Conservation (phyloP, 2,888 invertebrate species). For the Leptinotarsa haldemani region DNA sequence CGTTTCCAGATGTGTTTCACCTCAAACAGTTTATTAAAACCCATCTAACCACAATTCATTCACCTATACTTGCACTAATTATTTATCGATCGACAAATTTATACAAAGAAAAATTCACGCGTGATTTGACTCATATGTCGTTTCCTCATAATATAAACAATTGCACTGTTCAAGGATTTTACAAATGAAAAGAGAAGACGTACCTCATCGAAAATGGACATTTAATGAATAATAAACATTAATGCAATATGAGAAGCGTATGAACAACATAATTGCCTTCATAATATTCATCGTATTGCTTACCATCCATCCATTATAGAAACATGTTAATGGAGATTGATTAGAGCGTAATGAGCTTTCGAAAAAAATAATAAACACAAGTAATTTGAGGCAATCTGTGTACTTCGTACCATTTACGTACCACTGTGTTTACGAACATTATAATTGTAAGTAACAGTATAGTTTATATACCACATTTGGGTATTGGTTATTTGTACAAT, state of each 20-base stretch:
- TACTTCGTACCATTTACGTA: background rate
- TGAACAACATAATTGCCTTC: slow-evolving; percentile 1
- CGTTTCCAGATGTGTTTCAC: too few species aligned
- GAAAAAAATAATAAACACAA: slow-evolving; percentile 6
- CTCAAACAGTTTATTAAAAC: too few species aligned
- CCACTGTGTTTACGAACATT: background rate
- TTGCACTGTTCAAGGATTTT: background rate
- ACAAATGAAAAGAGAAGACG: background rate
- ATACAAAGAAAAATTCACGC: too few species aligned
- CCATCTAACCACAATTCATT: too few species aligned
- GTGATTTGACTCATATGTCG: too few species aligned
- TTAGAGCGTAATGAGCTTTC: slow-evolving; percentile 8
- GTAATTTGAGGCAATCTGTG: background rate
- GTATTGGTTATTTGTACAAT: too few species aligned
- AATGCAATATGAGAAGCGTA: background rate
- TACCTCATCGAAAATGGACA: background rate
- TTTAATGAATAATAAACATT: background rate
- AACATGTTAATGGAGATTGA: slow-evolving; percentile 10
- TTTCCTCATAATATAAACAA: too few species aligned
- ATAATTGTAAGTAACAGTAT: too few species aligned
- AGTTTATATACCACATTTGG: too few species aligned
- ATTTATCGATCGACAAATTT: too few species aligned
- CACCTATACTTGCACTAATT: too few species aligned
- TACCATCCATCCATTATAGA: slow-evolving; percentile 14
- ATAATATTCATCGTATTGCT: slow-evolving; percentile 1